Evolutionary conservation across 2,888 invertebrate genomes (phyloP).

Genomic region (Cephus rjabovi): DNA sequence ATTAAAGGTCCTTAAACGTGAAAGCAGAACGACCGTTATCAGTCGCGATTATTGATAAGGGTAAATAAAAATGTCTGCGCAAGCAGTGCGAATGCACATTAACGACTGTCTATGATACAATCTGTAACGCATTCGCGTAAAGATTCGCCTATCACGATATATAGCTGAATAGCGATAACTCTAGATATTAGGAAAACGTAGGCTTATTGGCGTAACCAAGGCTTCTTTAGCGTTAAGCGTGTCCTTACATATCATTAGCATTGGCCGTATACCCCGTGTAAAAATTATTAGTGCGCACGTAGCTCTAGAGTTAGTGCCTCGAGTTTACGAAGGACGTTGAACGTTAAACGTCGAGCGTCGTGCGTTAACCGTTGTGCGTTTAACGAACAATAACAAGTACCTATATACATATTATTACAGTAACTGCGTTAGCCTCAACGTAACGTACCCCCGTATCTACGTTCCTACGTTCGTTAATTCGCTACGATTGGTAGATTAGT

Average conservation of each 20-base stretch:
- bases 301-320: slow-evolving; percentile 6
- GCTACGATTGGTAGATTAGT: background rate
- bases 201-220: slow-evolving; percentile 10
- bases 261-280: slow-evolving; percentile 7
- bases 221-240: slow-evolving; percentile 17
- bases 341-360: no score
- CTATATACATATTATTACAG: background rate
- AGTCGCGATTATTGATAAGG: no score
- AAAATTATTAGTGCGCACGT: background rate
- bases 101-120: no score
- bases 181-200: background rate
- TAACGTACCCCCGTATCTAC: background rate
- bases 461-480: background rate
- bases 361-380: background rate
- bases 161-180: no score
- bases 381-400: background rate
- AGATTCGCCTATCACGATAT: no score
- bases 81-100: no score
- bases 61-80: no score
- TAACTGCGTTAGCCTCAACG: background rate
- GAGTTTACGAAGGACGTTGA: background rate
- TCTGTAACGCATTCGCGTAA: no score
- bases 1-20: no score
- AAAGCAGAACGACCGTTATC: no score
- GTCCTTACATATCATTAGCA: slow-evolving; percentile 23